Base-by-base conservation (phyloP, 2,888 invertebrate species). In the Drosophila setosimentum region DNA sequence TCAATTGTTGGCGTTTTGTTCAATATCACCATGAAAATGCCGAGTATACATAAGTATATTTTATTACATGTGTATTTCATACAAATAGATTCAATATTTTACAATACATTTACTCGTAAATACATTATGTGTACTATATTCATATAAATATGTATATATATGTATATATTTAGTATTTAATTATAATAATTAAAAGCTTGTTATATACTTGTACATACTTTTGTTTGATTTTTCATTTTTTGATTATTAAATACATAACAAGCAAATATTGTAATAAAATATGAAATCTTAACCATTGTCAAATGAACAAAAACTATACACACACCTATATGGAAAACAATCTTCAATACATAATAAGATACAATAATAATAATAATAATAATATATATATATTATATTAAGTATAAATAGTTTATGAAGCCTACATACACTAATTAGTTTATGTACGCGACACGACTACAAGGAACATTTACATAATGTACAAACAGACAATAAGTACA, bases 401-500 rank as follows among this genome's bases (percentile, higher is more conserved):
- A n/a, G 16, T 45, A 18, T 67, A 48, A 55, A 53, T 78, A 68
- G 61, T 76, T 33, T 48, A 59, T 65, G 62, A 72, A 76, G 76
- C 76, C 87, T 83, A 83, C 83, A 78, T 73, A 78, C 58, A 71
- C 69, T 60, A 71, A 57, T 80, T 77, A 80, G 77, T 67, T 65
- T 62, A 72, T 72, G 72, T 42, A 79, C 59, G 63, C 68, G 55
- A 64, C 73, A 73, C 60, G 58, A 65, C 74, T 74, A 75, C 76
- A 75, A 90, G 89, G 90, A 90, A 89, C 89, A 89, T 91, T 91
- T 91, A 87, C 87, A 91, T 85, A 91, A 89, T 89, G 78, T 90
- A 88, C 89, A 88, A 81, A 85, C 81, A 76, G 79, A 89, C 89
- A 73, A 68, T 65, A 68, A 69, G 59, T 69, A 71, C 65, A 72